Conservation (phyloP, 1,140 invertebrate genomes). For the Asbolus verrucosus region DNA sequence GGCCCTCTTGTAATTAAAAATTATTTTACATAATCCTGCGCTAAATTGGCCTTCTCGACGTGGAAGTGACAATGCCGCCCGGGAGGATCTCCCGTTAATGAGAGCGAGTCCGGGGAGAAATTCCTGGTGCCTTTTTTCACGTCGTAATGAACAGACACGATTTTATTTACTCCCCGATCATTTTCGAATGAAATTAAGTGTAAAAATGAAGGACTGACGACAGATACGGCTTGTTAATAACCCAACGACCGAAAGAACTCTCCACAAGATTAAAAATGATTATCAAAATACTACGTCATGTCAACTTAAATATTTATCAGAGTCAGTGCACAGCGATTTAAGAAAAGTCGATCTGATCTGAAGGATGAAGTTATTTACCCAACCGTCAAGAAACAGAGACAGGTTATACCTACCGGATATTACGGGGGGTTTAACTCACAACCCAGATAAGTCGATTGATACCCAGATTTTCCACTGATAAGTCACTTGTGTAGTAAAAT, state of each 20-base stretch:
- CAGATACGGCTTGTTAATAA: slow-evolving; percentile 46
- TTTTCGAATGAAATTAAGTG: slow-evolving; percentile 42
- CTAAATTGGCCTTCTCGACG: slow-evolving; percentile 20
- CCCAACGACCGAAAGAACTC: slow-evolving; percentile 40
- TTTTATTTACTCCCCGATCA: slow-evolving; percentile 31
- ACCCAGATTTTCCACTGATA: slow-evolving; percentile 1
- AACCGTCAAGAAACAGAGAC: slow-evolving; percentile 29
- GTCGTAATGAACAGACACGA: slow-evolving; percentile 18
- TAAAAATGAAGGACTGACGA: slow-evolving; percentile 44
- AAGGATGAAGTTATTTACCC: slow-evolving; percentile 35
- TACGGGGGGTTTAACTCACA: slow-evolving; percentile 19
- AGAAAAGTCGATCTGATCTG: not conserved
- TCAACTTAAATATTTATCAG: slow-evolving; percentile 37
- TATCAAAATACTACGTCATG: slow-evolving; percentile 44
- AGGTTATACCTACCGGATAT: slow-evolving; percentile 30
- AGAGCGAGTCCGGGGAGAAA: not conserved
- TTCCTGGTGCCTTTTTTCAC: slow-evolving; percentile 7
- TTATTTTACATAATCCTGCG: slow-evolving; percentile 21
- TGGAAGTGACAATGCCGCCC: slow-evolving; percentile 3
- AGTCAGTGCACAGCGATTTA: slow-evolving; percentile 14
- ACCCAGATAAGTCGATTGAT: slow-evolving; percentile 8
- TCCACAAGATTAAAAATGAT: slow-evolving; percentile 42
- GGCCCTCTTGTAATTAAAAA: slow-evolving; percentile 41
- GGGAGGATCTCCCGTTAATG: not conserved
- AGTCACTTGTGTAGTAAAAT: slow-evolving; percentile 10